phyloP scores from a whole-genome alignment of 2,888 invertebrate species.

The Trichacis sp. region DNA sequence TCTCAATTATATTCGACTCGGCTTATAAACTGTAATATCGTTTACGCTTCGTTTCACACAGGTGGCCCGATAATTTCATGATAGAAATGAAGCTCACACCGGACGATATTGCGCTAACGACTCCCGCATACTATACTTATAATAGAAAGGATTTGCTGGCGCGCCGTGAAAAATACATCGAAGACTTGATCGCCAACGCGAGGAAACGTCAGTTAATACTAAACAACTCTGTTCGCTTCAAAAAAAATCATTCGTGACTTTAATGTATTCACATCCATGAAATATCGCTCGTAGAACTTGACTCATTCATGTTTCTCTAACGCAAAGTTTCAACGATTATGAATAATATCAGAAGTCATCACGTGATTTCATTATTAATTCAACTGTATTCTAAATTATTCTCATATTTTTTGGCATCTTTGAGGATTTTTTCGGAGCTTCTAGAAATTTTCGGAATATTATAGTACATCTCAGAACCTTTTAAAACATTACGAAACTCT shows the following conservation, averaged over 20 bases:
- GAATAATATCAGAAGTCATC: too few relatives aligned
- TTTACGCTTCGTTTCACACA: conserved; percentile 55
- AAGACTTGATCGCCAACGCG: conserved; percentile 49
- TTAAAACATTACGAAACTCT: too few relatives aligned
- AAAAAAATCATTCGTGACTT: neutral
- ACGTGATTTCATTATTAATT: too few relatives aligned
- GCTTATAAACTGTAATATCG: conserved; percentile 13
- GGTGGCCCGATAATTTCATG: conserved; percentile 80
- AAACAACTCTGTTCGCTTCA: conserved; percentile 8
- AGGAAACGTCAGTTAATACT: conserved; percentile 41
- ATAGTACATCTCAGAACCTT: too few relatives aligned
- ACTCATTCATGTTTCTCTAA: too few relatives aligned
- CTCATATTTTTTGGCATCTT: too few relatives aligned
- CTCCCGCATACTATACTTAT: conserved; percentile 75
- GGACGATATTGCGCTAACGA: conserved; percentile 74
- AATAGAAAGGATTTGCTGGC: conserved; percentile 67
- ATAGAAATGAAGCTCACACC: conserved; percentile 79
- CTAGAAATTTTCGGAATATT: too few relatives aligned
- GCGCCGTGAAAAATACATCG: conserved; percentile 54
- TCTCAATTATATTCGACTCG: conserved; percentile 9
- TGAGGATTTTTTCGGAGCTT: too few relatives aligned
- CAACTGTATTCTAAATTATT: too few relatives aligned
- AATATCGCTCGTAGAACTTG: neutral
- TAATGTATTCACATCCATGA: neutral
- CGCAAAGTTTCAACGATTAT: too few relatives aligned